Percentiles rank a stretch among this genome's conserved stretches.
Conservation (phyloP, 2,797 vertebrate genomes). For the Sebastes vulpes region DNA sequence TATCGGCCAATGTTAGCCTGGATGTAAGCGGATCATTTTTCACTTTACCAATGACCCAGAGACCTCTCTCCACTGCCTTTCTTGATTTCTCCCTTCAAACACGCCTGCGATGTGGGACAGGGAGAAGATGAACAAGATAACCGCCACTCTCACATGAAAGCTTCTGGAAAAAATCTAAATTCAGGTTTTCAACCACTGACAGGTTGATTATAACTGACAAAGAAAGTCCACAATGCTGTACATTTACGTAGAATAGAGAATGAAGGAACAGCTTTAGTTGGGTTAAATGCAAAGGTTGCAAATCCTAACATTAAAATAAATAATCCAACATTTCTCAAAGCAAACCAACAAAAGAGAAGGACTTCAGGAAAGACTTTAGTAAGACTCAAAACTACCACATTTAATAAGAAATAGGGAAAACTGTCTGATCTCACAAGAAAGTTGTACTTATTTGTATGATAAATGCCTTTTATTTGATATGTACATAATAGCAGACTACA, state of each 20-base stretch:
- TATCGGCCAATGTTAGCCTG: slow-evolving; percentile 51
- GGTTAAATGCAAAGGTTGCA: not conserved
- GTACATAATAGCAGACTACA: not conserved
- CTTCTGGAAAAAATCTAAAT: not conserved
- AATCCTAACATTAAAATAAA: not conserved
- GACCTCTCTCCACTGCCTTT: slow-evolving; percentile 34
- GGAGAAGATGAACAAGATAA: slow-evolving; percentile 33
- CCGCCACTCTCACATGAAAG: not conserved
- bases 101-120: not conserved
- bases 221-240: not conserved
- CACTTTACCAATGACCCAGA: slow-evolving; percentile 51
- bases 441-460: not conserved
- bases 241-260: not conserved
- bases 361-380: not conserved
- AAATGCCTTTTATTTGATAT: no score
- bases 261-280: not conserved
- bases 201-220: not conserved
- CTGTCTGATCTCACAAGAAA: not conserved
- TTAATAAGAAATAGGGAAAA: not conserved
- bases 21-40: slow-evolving; percentile 70
- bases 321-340: not conserved
- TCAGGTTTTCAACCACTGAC: not conserved
- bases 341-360: not conserved
- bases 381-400: not conserved
- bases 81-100: slow-evolving; percentile 20